phyloP scores from a whole-genome alignment of 2,888 invertebrate genomes.

The Willowsia nigromaculata region DNA sequence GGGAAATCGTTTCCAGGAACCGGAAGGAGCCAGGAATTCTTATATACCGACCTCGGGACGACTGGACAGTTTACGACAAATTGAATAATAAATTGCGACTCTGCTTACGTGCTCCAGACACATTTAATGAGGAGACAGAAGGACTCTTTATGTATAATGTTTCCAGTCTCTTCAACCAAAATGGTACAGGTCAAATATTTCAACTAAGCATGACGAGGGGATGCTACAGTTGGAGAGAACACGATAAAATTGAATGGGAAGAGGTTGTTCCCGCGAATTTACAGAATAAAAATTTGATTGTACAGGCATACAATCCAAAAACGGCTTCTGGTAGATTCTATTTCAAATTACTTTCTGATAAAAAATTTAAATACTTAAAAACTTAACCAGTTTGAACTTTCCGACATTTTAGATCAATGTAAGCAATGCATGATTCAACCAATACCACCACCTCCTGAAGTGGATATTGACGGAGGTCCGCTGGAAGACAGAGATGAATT shows the following conservation, averaged over 20 bases:
- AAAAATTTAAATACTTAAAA: too few relatives aligned
- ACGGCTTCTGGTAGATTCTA: constrained; percentile 64
- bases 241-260: constrained; percentile 54
- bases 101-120: constrained; percentile 66
- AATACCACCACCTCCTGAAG: constrained; percentile 60
- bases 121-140: constrained; percentile 57
- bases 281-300: constrained; percentile 69
- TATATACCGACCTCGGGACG: constrained; percentile 69
- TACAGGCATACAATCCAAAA: constrained; percentile 48
- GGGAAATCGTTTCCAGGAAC: constrained; percentile 51
- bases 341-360: too few relatives aligned
- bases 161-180: constrained; percentile 25
- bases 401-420: constrained; percentile 70
- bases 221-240: constrained; percentile 67
- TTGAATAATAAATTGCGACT: constrained; percentile 42
- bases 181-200: constrained; percentile 20
- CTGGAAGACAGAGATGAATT: constrained; percentile 60
- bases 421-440: constrained; percentile 55
- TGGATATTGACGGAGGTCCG: constrained; percentile 52
- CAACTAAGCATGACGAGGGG: constrained; percentile 56
- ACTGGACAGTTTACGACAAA: constrained; percentile 65
- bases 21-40: constrained; percentile 60
- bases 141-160: constrained; percentile 72
- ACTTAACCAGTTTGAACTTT: too few relatives aligned
- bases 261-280: constrained; percentile 67